These are phyloP conservation scores for Cataglyphis livida DNA, from an alignment of 2,888 invertebrate genomes.

Conservation along the genomic window DNA sequence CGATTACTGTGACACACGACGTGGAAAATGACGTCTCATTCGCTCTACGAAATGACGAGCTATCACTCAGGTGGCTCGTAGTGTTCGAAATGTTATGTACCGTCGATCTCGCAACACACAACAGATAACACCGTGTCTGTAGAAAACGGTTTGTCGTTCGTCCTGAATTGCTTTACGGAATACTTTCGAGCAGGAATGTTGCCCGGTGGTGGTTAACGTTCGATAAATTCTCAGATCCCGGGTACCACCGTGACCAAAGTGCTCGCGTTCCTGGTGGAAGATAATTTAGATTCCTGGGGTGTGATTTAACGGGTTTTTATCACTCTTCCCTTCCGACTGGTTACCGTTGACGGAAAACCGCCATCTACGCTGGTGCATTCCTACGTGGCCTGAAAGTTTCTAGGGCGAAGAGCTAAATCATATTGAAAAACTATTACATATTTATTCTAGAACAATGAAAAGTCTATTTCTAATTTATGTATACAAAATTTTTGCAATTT, in stretches of 20 bases:
- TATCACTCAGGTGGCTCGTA: constrained; percentile 4
- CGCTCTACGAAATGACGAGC: not conserved
- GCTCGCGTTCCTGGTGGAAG: constrained; percentile 77
- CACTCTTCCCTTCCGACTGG: constrained; percentile 56
- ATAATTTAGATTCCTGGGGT: constrained; percentile 82
- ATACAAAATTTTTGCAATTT: not conserved
- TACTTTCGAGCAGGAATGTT: constrained; percentile 79
- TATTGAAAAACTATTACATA: not conserved
- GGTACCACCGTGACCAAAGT: constrained; percentile 76
- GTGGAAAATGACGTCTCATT: constrained; percentile 9
- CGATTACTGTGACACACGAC: constrained; percentile 10
- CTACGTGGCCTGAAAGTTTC: not conserved
- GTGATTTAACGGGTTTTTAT: constrained; percentile 81
- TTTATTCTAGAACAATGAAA: not conserved
- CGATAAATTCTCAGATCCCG: constrained; percentile 79
- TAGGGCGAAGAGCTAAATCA: not conserved
- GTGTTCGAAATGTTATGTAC: constrained; percentile 30
- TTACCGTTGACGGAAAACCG: constrained; percentile 57
- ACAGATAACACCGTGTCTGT: constrained; percentile 29
- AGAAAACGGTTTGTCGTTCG: constrained; percentile 53
- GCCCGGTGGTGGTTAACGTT: constrained; percentile 76
- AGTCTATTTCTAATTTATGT: not conserved
- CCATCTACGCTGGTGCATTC: constrained; percentile 52
- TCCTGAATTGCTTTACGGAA: constrained; percentile 73
- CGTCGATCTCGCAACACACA: constrained; percentile 23